Conservation (phyloP, 2,888 invertebrate species). For the Ophion ventricosus region DNA sequence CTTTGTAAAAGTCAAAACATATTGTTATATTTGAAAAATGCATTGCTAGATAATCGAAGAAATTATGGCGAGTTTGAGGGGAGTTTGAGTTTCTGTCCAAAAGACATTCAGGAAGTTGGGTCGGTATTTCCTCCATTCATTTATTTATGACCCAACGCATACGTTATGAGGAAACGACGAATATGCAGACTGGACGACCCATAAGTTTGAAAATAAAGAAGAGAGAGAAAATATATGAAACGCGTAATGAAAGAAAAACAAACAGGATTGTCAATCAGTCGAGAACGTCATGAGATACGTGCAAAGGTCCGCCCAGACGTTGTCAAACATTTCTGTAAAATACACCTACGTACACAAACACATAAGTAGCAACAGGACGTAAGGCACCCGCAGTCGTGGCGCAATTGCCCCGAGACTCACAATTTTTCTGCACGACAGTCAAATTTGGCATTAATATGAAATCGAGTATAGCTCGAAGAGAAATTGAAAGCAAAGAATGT, state of each 20-base stretch:
- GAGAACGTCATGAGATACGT: slow-evolving; percentile 33
- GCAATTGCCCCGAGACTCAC: slow-evolving; percentile 34
- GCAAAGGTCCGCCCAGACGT: slow-evolving; percentile 20
- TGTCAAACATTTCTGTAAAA: slow-evolving; percentile 36
- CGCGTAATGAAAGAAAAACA: slow-evolving; percentile 36
- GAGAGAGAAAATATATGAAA: slow-evolving; percentile 1
- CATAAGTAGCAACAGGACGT: slow-evolving; percentile 5
- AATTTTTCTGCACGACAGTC: slow-evolving; percentile 29
- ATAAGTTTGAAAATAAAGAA: slow-evolving; percentile 18
- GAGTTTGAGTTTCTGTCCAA: no score
- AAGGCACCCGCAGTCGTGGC: slow-evolving; percentile 43
- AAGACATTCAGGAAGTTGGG: background rate
- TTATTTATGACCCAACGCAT: slow-evolving; percentile 18
- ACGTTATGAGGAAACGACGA: slow-evolving; percentile 20
- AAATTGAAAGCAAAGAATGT: slow-evolving; percentile 27
- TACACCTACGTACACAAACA: background rate
- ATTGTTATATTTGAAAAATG: no score
- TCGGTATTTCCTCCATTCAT: background rate
- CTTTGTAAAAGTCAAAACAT: no score
- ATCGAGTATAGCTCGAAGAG: slow-evolving; percentile 9
- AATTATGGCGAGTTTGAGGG: no score
- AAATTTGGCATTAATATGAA: slow-evolving; percentile 35
- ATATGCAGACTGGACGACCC: slow-evolving; percentile 11
- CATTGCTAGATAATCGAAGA: no score
- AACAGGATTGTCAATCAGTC: slow-evolving; percentile 56